Evolutionary conservation across 2,888 invertebrate species (phyloP).

Genomic region (Bugulina stolonifera): DNA sequence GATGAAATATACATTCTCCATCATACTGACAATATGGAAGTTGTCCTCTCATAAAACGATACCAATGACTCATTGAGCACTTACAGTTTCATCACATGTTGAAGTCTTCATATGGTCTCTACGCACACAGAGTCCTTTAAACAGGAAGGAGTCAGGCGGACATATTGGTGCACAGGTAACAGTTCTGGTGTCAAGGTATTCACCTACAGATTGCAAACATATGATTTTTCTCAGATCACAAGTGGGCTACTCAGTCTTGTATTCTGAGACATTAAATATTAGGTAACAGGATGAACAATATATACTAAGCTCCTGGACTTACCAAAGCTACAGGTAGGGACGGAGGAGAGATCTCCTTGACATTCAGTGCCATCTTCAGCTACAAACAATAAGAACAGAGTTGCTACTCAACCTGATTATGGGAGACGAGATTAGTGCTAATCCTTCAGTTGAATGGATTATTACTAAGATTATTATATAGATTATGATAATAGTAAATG

Average conservation of each 20-base stretch:
- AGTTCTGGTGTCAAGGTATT: conserved; percentile 10
- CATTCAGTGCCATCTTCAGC: conserved; percentile 5
- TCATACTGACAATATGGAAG: neutral
- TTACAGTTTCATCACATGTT: conserved; percentile 14
- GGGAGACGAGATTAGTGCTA: no score
- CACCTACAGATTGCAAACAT: neutral
- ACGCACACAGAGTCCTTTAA: neutral
- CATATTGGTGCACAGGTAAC: neutral
- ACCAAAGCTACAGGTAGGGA: conserved; percentile 5
- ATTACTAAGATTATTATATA: no score
- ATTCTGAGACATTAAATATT: neutral
- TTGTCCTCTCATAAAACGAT: neutral
- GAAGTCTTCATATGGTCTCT: neutral
- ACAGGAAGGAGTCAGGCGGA: neutral
- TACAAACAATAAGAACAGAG: neutral
- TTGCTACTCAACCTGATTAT: no score
- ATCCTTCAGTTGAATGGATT: no score
- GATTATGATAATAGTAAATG: no score
- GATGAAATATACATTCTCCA: no score
- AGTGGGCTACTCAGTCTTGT: neutral
- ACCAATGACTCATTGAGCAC: neutral
- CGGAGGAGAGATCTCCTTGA: neutral
- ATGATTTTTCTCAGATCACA: no score
- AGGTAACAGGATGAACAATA: neutral
- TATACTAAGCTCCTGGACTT: neutral